These are phyloP conservation scores for Drosophila pachea DNA, from an alignment of 1,140 invertebrate species.

Conservation along the genomic window DNA sequence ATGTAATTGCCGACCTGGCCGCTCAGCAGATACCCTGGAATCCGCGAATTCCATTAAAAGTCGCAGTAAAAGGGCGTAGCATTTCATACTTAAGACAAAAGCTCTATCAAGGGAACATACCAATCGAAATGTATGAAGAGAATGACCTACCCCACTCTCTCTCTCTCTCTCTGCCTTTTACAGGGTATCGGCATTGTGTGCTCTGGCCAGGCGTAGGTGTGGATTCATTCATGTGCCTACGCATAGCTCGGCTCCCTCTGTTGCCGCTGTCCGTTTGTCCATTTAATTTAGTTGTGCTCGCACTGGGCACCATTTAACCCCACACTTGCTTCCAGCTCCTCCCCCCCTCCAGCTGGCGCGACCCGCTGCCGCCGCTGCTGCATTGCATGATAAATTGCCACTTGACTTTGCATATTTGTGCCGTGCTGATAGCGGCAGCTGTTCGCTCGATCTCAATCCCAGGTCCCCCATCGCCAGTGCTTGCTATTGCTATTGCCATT, in stretches of 20 bases:
- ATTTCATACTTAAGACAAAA: no score
- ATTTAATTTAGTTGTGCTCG: conserved; percentile 59
- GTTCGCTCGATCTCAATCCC: conserved; percentile 13
- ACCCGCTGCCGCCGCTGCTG: conserved; percentile 26
- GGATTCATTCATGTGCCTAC: conserved; percentile 48
- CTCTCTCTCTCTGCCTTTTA: no score
- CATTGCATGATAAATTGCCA: conserved; percentile 71
- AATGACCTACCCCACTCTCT: no score
- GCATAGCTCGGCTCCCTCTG: conserved; percentile 29
- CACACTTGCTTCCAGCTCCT: conserved; percentile 40
- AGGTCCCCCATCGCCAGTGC: conserved; percentile 1
- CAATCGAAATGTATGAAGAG: no score
- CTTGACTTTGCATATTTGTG: conserved; percentile 74
- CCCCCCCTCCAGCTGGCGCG: conserved; percentile 8
- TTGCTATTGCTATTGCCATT: no score
- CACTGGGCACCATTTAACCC: conserved; percentile 61
- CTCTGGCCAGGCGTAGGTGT: conserved; percentile 39
- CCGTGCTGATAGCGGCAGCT: conserved; percentile 29
- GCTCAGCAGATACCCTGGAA: conserved; percentile 9
- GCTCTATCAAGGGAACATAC: no score
- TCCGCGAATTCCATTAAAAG: no score
- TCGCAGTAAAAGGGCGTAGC: no score
- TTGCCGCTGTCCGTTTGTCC: conserved; percentile 33
- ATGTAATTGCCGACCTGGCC: background rate
- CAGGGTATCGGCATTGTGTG: background rate